A percentile compares a stretch with the other conserved stretches of the same genome.
These are phyloP conservation scores for Nephrotoma appendiculata DNA, from an alignment of 2,888 invertebrate genomes.

Conservation along the genomic window DNA sequence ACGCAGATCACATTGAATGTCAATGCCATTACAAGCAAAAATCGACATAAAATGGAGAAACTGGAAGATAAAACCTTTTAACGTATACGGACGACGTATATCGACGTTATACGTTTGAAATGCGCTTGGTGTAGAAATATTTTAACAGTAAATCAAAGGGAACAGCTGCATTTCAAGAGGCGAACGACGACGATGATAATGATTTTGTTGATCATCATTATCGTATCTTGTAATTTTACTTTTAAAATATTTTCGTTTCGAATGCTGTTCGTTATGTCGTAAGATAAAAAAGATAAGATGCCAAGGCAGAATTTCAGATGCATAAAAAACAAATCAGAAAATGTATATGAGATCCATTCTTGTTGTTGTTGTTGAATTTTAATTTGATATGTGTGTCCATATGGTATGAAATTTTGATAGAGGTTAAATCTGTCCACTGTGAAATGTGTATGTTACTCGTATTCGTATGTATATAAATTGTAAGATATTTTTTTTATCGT, in stretches of 20 bases:
- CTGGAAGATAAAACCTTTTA: neutral
- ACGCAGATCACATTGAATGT: neutral
- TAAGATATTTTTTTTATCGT: neutral
- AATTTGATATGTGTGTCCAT: neutral
- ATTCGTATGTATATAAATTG: neutral
- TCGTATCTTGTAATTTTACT: neutral
- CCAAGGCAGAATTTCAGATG: neutral
- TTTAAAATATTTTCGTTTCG: neutral
- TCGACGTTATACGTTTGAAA: neutral
- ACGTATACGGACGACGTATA: neutral
- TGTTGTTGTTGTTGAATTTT: neutral
- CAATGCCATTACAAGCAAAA: neutral
- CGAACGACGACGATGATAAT: neutral
- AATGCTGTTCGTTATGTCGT: neutral
- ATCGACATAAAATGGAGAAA: neutral
- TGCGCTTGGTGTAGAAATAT: neutral
- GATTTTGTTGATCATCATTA: neutral
- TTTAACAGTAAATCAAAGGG: neutral
- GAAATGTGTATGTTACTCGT: neutral
- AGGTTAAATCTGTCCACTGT: neutral
- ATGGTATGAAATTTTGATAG: neutral
- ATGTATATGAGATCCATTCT: neutral
- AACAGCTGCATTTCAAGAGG: neutral
- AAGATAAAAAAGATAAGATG: neutral
- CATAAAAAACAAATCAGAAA: neutral